phyloP scores from a whole-genome alignment of 2,888 invertebrate species.

The Nephrotoma guestfalica region DNA sequence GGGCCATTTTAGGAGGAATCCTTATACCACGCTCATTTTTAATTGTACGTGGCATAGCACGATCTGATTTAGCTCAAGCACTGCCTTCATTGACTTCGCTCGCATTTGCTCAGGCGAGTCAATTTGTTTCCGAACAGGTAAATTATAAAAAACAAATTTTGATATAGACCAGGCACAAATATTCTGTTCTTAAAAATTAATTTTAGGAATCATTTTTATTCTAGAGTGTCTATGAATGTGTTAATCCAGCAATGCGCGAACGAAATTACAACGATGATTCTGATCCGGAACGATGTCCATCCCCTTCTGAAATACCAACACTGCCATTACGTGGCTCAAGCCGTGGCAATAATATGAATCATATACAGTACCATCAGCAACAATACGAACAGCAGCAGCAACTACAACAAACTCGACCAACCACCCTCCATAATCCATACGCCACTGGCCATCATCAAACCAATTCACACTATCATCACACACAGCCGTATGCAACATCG shows the following conservation, averaged over 20 bases:
- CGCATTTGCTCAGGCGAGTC: constrained; percentile 31
- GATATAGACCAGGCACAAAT: background rate
- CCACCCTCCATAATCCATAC: background rate
- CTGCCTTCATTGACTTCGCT: constrained; percentile 35
- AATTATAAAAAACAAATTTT: constrained; percentile 5
- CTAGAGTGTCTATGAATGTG: constrained; percentile 42
- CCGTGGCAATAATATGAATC: constrained; percentile 1
- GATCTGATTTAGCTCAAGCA: constrained; percentile 41
- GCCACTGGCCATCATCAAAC: background rate
- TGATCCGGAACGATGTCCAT: constrained; percentile 11
- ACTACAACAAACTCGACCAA: background rate
- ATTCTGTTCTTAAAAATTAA: background rate
- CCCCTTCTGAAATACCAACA: constrained; percentile 33
- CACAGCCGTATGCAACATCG: background rate
- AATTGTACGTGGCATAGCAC: constrained; percentile 46
- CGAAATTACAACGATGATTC: constrained; percentile 15
- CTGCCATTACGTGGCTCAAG: constrained; percentile 26
- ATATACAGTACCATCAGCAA: constrained; percentile 3
- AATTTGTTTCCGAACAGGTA: constrained; percentile 32
- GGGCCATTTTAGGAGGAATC: constrained; percentile 44
- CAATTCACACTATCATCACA: background rate
- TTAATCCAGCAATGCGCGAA: constrained; percentile 37
- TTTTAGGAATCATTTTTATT: constrained; percentile 10
- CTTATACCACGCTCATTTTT: constrained; percentile 54
- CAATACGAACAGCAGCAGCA: background rate